phyloP scores from a whole-genome alignment of 2,797 vertebrate species.

The Dendrocincla fuliginosa region DNA sequence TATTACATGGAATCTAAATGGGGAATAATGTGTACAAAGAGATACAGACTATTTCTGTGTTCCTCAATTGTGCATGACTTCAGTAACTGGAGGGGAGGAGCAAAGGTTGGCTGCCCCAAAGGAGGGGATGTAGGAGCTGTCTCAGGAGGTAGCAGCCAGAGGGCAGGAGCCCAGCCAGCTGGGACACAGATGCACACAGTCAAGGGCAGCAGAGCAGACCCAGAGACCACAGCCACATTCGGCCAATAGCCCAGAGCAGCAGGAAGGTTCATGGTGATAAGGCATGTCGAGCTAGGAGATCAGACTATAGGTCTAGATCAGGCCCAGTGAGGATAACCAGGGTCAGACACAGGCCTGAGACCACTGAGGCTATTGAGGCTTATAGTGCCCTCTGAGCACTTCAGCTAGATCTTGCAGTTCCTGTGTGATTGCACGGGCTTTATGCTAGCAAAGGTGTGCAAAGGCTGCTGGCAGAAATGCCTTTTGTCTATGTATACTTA shows the following conservation, averaged over 20 bases:
- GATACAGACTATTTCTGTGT: background rate
- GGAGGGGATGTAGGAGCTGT: rapidly evolving
- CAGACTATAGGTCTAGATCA: too few relatives aligned
- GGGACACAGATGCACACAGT: rapidly evolving
- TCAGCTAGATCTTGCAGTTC: background rate
- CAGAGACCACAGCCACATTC: rapidly evolving
- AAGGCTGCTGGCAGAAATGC: background rate
- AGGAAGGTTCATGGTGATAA: background rate
- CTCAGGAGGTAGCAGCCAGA: background rate
- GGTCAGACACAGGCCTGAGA: background rate
- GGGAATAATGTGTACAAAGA: background rate
- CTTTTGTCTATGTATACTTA: background rate
- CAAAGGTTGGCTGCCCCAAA: background rate
- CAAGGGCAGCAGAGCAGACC: background rate
- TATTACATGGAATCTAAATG: background rate
- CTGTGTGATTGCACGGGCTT: background rate
- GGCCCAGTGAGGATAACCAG: background rate
- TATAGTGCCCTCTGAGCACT: background rate
- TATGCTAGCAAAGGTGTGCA: background rate
- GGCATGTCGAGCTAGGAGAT: background rate
- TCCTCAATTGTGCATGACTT: background rate
- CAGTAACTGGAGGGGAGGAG: background rate
- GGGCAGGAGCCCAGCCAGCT: background rate
- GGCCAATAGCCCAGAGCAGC: background rate
- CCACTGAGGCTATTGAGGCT: background rate